These are phyloP conservation scores for Rafetus swinhoei DNA, from an alignment of 2,113 vertebrate species.

Conservation along the genomic window DNA sequence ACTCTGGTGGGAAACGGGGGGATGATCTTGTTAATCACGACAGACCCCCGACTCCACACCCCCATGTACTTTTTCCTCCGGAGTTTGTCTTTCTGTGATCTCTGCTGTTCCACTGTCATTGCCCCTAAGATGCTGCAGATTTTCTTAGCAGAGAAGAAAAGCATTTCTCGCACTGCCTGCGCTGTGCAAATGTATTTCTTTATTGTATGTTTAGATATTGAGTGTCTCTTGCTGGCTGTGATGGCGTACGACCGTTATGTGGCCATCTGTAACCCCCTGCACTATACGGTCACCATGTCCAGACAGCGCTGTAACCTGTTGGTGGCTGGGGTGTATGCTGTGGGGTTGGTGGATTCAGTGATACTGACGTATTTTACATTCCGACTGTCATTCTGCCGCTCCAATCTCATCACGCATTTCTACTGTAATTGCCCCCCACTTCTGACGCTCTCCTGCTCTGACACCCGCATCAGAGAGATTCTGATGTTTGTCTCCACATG, in stretches of 20 bases:
- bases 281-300: conserved; percentile 48
- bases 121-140: background rate
- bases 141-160: conserved; percentile 19
- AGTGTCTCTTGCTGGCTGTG: conserved; percentile 43
- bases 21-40: too few species aligned
- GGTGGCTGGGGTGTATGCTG: background rate
- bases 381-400: too few species aligned
- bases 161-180: conserved; percentile 39
- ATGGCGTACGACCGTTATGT: conserved; percentile 59
- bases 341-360: conserved; percentile 37
- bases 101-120: too few species aligned
- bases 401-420: too few species aligned
- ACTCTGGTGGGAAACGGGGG: too few species aligned
- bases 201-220: background rate
- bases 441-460: too few species aligned
- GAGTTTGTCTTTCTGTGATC: too few species aligned
- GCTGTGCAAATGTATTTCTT: conserved; percentile 39
- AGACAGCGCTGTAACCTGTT: background rate
- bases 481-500: too few species aligned
- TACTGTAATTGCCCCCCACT: too few species aligned
- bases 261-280: conserved; percentile 46
- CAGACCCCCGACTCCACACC: too few species aligned
- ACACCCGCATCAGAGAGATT: too few species aligned
- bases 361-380: conserved; percentile 11
- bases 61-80: too few species aligned